Base-by-base conservation (phyloP, 2,797 vertebrate genomes). In the Agapornis canus region DNA sequence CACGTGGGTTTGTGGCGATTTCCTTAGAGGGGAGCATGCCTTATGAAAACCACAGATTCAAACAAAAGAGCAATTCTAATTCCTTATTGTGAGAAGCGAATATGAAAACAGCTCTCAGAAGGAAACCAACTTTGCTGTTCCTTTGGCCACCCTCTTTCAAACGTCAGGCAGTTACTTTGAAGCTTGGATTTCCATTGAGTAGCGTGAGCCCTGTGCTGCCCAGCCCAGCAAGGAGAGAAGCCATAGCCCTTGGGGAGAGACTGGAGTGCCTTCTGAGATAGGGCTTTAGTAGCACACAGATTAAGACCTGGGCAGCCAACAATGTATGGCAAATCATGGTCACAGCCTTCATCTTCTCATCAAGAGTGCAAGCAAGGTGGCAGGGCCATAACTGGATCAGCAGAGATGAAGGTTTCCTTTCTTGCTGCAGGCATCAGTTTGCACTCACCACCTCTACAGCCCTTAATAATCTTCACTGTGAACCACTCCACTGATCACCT, bases 201-300 rank as follows among this genome's bases (percentile, higher is more conserved):
- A 25, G 25, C 5, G 20, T 35, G 48, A 77, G 22, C 27, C 15
- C 40, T 3, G 1, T 9, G 2, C 48, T 56, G 20, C 64, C 25
- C 64, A 60, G 12, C 19, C 43, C 57, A 64, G 29, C 0, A 1
- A 69, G 39, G 26, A 80, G 23, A 47, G 16, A 1, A 2, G 47
- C 37, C n/a, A 10, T 1, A 2, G 59, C 54, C 29, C 45, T 47
- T 39, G 0, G 0, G 29, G 63, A 54, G n/a, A 37, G 13, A 17
- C 3, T 14, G 15, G 70, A 31, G 35, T 11, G 7, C 10, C 32
- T n/a, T 9, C 26, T 15, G 5, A 54, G 77, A 51, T 32, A 31
- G 37, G n/a, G 39, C 45, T 80, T 27, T 37, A 3, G 4, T 0
- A 52, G 71, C 25, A 56, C 27, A 42, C 4, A 23, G 60, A 32